phyloP scores from a whole-genome alignment of 2,113 vertebrate genomes.

The Neomonachus schauinslandi region DNA sequence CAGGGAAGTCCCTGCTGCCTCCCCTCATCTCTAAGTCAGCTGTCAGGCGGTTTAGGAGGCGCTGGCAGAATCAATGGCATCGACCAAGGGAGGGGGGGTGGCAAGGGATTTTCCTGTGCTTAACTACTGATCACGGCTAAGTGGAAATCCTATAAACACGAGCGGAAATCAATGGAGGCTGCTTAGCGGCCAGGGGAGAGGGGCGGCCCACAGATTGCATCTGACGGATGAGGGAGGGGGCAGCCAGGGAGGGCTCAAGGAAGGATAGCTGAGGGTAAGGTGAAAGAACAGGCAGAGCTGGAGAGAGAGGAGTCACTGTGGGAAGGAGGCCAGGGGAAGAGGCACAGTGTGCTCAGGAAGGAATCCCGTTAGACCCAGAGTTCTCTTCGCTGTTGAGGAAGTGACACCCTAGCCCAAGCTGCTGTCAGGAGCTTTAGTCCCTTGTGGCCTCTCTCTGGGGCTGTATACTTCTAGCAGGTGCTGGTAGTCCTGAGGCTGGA shows the following conservation, averaged over 20 bases:
- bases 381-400: neutral
- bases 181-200: slow-evolving; percentile 84
- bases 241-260: slow-evolving; percentile 44
- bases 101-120: slow-evolving; percentile 86
- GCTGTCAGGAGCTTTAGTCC: neutral
- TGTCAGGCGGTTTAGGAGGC: slow-evolving; percentile 82
- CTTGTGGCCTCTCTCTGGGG: neutral
- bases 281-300: neutral
- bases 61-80: slow-evolving; percentile 86
- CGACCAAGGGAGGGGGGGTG: slow-evolving; percentile 80
- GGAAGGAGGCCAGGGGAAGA: neutral
- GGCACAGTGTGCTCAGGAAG: neutral
- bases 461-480: slow-evolving; percentile 78
- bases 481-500: slow-evolving; percentile 88
- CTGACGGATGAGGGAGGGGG: slow-evolving; percentile 77
- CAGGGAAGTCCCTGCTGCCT: slow-evolving; percentile 78
- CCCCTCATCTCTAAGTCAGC: slow-evolving; percentile 80
- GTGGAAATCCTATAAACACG: slow-evolving; percentile 87
- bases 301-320: neutral
- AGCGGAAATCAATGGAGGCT: slow-evolving; percentile 87
- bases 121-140: slow-evolving; percentile 87
- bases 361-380: neutral
- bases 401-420: neutral
- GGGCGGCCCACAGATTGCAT: slow-evolving; percentile 82
- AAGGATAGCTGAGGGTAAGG: slow-evolving; percentile 31